Conservation (phyloP, 1,140 invertebrate genomes). For the Drepana arcuata region DNA sequence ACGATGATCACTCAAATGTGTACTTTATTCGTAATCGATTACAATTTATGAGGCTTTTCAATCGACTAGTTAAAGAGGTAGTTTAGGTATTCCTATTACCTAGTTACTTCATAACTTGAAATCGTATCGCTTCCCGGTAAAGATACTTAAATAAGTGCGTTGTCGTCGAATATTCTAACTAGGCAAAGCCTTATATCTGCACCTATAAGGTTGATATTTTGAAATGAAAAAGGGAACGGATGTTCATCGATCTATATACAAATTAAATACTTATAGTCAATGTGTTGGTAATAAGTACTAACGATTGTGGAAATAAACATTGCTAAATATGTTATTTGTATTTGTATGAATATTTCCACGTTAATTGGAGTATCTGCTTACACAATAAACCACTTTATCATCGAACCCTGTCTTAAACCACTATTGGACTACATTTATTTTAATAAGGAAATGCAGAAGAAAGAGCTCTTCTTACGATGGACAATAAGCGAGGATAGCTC, state of each 20-base stretch:
- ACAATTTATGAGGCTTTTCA: slow-evolving; percentile 25
- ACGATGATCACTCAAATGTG: slow-evolving; percentile 31
- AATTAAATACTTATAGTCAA: too few species aligned
- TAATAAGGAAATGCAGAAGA: slow-evolving; percentile 9
- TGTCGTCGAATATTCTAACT: background rate
- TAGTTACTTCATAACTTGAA: background rate
- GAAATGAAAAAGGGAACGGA: too few species aligned
- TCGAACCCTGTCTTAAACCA: slow-evolving; percentile 5
- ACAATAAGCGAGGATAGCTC: slow-evolving; percentile 24
- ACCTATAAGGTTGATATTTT: too few species aligned
- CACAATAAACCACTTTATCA: slow-evolving; percentile 20
- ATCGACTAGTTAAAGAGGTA: background rate
- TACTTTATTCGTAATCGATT: slow-evolving; percentile 17
- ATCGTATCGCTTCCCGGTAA: background rate
- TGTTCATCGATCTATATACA: too few species aligned
- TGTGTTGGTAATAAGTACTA: too few species aligned
- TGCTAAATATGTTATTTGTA: too few species aligned
- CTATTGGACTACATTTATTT: slow-evolving; percentile 5
- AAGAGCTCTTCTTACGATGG: slow-evolving; percentile 16
- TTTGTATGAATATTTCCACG: too few species aligned
- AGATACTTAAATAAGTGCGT: background rate
- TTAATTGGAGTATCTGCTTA: slow-evolving; percentile 26
- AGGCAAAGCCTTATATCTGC: too few species aligned
- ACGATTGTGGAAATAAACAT: too few species aligned
- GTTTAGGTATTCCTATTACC: background rate